Percentiles rank a stretch among this genome's conserved stretches.
Conservation (phyloP, 1,140 invertebrate genomes). For the Seison nebaliae region DNA sequence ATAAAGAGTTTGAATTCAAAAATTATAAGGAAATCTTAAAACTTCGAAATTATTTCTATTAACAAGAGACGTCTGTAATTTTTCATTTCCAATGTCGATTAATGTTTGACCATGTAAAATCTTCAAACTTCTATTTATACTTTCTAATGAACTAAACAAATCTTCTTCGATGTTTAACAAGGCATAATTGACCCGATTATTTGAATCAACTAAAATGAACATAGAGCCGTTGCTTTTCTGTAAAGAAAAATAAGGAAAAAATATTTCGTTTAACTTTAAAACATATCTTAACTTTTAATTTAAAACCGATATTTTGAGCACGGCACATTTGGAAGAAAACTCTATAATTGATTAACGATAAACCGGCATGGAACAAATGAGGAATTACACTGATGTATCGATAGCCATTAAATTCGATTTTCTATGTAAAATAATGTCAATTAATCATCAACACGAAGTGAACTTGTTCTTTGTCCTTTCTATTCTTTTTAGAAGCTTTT, state of each 20-base stretch:
- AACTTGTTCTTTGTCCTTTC: neutral
- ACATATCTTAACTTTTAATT: conserved; percentile 22
- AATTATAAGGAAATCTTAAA: no score
- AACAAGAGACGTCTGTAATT: no score
- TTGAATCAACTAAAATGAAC: conserved; percentile 26
- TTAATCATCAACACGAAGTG: conserved; percentile 11
- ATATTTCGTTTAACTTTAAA: neutral
- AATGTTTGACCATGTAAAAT: no score
- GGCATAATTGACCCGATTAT: no score
- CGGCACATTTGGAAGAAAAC: conserved; percentile 30
- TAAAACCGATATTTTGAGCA: conserved; percentile 28
- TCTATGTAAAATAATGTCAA: neutral
- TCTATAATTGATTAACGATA: conserved; percentile 27
- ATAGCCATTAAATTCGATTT: conserved; percentile 1
- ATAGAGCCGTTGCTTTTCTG: conserved; percentile 27
- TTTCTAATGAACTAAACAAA: no score
- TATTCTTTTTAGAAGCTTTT: neutral
- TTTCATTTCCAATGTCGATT: no score
- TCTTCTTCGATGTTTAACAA: no score
- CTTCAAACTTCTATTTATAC: no score
- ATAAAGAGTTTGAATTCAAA: no score
- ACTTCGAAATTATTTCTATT: no score
- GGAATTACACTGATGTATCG: conserved; percentile 25
- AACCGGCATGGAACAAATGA: conserved; percentile 22
- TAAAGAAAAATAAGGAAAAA: conserved; percentile 12